These are phyloP conservation scores for Anoplolepis gracilipes DNA, from an alignment of 1,140 invertebrate species.

Conservation along the genomic window DNA sequence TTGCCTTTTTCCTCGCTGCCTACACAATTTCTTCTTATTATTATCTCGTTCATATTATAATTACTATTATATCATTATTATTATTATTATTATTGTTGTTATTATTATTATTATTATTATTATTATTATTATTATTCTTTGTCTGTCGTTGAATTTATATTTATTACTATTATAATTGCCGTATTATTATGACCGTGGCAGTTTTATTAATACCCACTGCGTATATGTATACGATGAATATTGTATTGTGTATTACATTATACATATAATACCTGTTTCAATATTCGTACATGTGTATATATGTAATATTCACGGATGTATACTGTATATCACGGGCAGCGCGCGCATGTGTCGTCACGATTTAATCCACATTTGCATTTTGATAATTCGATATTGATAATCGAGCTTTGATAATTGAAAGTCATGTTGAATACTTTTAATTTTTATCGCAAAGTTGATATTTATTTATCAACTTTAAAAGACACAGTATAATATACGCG, in stretches of 20 bases:
- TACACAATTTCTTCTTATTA: slow-evolving; percentile 74
- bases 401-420: not conserved
- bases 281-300: slow-evolving; percentile 59
- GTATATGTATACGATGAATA: slow-evolving; percentile 33
- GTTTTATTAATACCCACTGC: slow-evolving; percentile 44
- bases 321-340: slow-evolving; percentile 19
- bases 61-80: slow-evolving; percentile 59
- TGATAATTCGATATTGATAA: too few relatives aligned
- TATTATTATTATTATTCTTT: slow-evolving; percentile 66
- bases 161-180: slow-evolving; percentile 61
- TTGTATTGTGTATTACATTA: slow-evolving; percentile 35
- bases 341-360: slow-evolving; percentile 20
- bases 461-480: not conserved
- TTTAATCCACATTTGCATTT: slow-evolving; percentile 42
- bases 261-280: slow-evolving; percentile 50
- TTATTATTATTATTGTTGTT: slow-evolving; percentile 70
- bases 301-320: slow-evolving; percentile 55
- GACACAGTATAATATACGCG: not conserved
- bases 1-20: slow-evolving; percentile 80
- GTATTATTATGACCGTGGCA: slow-evolving; percentile 31
- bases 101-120: slow-evolving; percentile 69
- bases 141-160: slow-evolving; percentile 59
- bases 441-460: not conserved
- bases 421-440: not conserved
- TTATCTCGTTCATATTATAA: slow-evolving; percentile 67